Evolutionary conservation across 2,797 vertebrate genomes (phyloP).

Genomic region (Carduelis carduelis): DNA sequence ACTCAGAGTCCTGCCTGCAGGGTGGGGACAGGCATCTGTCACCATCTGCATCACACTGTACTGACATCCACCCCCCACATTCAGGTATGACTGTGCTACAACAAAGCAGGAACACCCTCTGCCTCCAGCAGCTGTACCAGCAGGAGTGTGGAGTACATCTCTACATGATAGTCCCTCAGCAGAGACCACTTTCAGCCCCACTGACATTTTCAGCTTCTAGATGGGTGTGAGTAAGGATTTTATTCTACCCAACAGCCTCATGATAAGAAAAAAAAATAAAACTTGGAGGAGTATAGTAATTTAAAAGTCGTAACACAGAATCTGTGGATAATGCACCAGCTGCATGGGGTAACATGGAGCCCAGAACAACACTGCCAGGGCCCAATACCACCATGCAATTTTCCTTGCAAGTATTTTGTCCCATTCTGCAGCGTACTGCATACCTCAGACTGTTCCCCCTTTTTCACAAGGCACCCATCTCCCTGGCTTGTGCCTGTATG

Average conservation of each 20-base stretch:
- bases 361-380: not conserved
- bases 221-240: not conserved
- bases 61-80: not conserved
- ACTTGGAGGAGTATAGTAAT: not conserved
- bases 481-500: not conserved
- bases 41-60: not conserved
- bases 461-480: not conserved
- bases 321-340: not conserved
- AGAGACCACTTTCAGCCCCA: not conserved
- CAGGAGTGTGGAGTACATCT: not conserved
- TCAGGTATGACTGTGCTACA: not conserved
- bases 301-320: not conserved
- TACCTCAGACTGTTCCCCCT: not conserved
- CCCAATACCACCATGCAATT: not conserved
- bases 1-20: not conserved
- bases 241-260: not conserved
- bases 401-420: not conserved
- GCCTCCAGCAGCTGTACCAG: not conserved
- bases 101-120: not conserved
- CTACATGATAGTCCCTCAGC: not conserved
- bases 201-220: not conserved
- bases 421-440: not conserved
- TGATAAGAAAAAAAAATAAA: not conserved
- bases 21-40: not conserved
- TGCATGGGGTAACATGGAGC: not conserved